Evolutionary conservation across 2,888 invertebrate genomes (phyloP), one percentile per base, ranked within the genome.

Genomic region (Acleris holmiana): DNA sequence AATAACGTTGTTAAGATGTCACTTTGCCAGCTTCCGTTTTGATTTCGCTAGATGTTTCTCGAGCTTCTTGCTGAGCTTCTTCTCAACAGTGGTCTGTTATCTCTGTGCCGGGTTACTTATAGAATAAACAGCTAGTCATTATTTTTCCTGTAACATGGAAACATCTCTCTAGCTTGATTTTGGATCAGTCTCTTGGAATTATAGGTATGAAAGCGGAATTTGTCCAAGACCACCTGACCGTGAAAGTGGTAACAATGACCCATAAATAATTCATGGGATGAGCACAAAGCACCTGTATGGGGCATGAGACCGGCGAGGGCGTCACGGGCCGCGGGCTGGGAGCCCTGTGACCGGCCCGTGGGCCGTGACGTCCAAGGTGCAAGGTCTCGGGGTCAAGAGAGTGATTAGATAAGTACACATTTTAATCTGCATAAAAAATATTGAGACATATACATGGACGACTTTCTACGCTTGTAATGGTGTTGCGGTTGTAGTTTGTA

Each of bases 301-400:
- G 10, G 35, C 86, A 81, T 86, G 85, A 85, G 87, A 86, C 85
- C 76, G 73, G 79, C 79, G 67, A 69, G 80, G 80, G 76, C 78
- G 86, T 86, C 81, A 81, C 78, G 86, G 85, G 66, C 75, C 75
- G 76, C 72, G 76, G 72, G 71, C 68, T 71, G 59, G 66, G 63
- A 71, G 70, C 69, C 44, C 40, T 35, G 47, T 54, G 40, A 46
- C 23, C 46, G 56, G 69, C 66, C 71, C 70, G 69, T 68, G 61
- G 53, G 48, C 64, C 58, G 63, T 29, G 35, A 35, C 58, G 57
- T 53, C 15, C 51, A 17, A 57, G 60, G 57, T 57, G 57, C 63
- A 64, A 64, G 63, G 57, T 44, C 58, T 40, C 35, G 10, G 44
- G 63, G 53, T 53, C 53, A 64, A 64, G 21, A 17, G 54, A 54